Percentiles rank a stretch among this genome's conserved stretches.
Conservation (phyloP, 2,888 invertebrate genomes). For the Isoperla grammatica region DNA sequence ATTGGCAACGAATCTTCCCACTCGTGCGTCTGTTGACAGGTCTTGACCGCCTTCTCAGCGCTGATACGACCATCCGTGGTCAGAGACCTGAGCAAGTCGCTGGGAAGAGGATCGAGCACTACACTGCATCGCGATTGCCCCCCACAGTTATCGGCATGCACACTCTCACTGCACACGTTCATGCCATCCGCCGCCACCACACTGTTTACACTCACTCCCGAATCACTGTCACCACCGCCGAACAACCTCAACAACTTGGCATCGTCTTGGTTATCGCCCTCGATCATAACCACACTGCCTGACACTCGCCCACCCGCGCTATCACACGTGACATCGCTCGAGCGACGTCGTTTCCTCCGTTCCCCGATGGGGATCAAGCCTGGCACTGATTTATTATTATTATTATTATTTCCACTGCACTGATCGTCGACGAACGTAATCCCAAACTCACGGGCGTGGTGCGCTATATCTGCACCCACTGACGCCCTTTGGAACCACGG, state of each 20-base stretch:
- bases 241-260: slow-evolving; percentile 21
- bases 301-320: slow-evolving; percentile 10
- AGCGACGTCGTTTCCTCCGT: neutral
- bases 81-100: slow-evolving; percentile 28
- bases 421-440: slow-evolving; percentile 29
- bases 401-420: slow-evolving; percentile 25
- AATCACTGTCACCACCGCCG: slow-evolving; percentile 20
- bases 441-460: slow-evolving; percentile 30
- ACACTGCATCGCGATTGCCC: slow-evolving; percentile 33
- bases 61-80: slow-evolving; percentile 20
- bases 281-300: slow-evolving; percentile 25
- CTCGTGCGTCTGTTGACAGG: slow-evolving; percentile 14
- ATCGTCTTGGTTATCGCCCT: slow-evolving; percentile 20
- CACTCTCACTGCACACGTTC: slow-evolving; percentile 23
- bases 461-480: slow-evolving; percentile 20
- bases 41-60: slow-evolving; percentile 18
- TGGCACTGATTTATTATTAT: slow-evolving; percentile 22
- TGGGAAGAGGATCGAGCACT: slow-evolving; percentile 30
- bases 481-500: slow-evolving; percentile 23
- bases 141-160: slow-evolving; percentile 35
- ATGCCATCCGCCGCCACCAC: slow-evolving; percentile 35
- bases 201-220: slow-evolving; percentile 18
- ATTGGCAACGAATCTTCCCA: slow-evolving; percentile 16
- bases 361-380: slow-evolving; percentile 23
- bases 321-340: slow-evolving; percentile 10